Conservation (phyloP, 1,140 invertebrate species). For the Spodoptera litura region DNA sequence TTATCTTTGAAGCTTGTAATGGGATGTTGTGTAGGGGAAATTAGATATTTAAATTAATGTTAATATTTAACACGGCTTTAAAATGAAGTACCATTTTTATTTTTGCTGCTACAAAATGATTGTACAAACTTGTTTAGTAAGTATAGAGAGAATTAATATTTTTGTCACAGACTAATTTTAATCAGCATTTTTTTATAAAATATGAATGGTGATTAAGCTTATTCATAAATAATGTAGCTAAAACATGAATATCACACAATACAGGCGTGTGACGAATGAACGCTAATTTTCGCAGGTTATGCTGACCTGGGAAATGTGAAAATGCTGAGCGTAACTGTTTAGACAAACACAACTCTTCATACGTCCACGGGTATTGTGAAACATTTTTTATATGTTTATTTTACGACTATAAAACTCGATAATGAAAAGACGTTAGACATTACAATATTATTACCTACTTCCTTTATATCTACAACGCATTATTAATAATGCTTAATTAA, state of each 20-base stretch:
- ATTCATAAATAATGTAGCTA: constrained; percentile 42
- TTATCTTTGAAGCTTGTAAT: constrained; percentile 29
- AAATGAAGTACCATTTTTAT: background rate
- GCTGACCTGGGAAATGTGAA: background rate
- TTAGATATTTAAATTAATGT: constrained; percentile 36
- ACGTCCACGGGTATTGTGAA: too few relatives aligned
- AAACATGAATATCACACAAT: constrained; percentile 38
- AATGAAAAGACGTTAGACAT: too few relatives aligned
- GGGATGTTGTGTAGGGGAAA: constrained; percentile 30
- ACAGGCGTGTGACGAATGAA: constrained; percentile 25
- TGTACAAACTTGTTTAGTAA: too few relatives aligned
- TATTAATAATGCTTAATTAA: too few relatives aligned
- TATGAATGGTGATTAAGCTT: constrained; percentile 28
- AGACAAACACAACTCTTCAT: background rate
- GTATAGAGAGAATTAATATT: background rate
- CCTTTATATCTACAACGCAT: too few relatives aligned
- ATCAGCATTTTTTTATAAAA: constrained; percentile 35
- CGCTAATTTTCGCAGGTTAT: background rate
- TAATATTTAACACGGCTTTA: background rate
- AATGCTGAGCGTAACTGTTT: background rate
- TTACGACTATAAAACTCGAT: too few relatives aligned
- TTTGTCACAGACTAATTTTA: background rate
- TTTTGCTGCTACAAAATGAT: background rate
- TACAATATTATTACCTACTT: too few relatives aligned
- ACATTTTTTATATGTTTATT: too few relatives aligned